Percentiles rank a stretch among this genome's conserved stretches.
Evolutionary conservation across 2,113 vertebrate genomes (phyloP).

Genomic region (crab-eating macaque (Macaca fascicularis)): DNA sequence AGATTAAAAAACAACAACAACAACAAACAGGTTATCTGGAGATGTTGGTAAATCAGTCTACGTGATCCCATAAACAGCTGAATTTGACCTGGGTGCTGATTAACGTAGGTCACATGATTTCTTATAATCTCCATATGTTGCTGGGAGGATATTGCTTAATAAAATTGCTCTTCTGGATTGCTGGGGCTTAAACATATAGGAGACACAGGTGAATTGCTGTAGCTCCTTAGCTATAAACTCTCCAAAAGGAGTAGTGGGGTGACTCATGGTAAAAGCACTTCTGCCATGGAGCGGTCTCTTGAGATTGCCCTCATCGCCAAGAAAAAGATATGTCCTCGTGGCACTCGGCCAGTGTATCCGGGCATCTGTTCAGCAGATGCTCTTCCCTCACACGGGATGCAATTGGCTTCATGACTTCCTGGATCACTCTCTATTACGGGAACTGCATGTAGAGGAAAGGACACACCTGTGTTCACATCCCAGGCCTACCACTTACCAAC

Average conservation of each 20-base stretch:
- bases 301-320: slow-evolving; percentile 52
- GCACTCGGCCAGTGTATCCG: background rate
- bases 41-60: background rate
- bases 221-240: slow-evolving; percentile 50
- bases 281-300: slow-evolving; percentile 38
- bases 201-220: background rate
- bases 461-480: background rate
- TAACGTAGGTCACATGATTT: slow-evolving; percentile 64
- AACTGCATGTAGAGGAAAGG: background rate
- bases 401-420: background rate
- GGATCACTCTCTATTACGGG: background rate
- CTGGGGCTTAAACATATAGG: background rate
- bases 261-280: slow-evolving; percentile 43
- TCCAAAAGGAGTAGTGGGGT: slow-evolving; percentile 53
- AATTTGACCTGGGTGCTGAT: slow-evolving; percentile 47
- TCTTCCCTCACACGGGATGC: background rate
- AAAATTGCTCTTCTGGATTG: slow-evolving; percentile 13
- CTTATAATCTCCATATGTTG: background rate
- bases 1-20: background rate
- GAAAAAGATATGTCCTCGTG: slow-evolving; percentile 50
- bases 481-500: background rate
- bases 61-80: slow-evolving; percentile 65
- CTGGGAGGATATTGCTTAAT: slow-evolving; percentile 45
- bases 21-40: background rate
- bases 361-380: slow-evolving; percentile 59